Evolutionary conservation across 2,888 invertebrate species (phyloP).

Genomic region (Brenthis ino): DNA sequence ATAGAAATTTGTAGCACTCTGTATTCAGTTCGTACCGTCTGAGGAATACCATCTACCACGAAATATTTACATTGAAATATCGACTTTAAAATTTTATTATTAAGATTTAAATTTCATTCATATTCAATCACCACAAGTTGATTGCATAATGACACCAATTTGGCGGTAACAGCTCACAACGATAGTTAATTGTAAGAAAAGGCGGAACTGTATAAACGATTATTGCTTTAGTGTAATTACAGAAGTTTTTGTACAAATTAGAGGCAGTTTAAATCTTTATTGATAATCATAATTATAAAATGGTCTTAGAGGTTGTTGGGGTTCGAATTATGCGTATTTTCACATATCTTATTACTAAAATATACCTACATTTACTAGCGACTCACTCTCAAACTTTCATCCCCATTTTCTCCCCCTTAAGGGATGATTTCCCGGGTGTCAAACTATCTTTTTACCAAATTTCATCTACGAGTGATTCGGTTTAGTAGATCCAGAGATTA

Average conservation of each 20-base stretch:
- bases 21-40: constrained; percentile 29
- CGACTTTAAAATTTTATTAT: background rate
- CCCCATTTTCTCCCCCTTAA: too few relatives aligned
- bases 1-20: constrained; percentile 33
- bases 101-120: constrained; percentile 17
- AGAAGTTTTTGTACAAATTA: constrained; percentile 31
- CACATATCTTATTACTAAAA: too few relatives aligned
- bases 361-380: too few relatives aligned
- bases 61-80: constrained; percentile 11
- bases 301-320: background rate
- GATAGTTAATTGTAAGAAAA: constrained; percentile 37
- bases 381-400: too few relatives aligned
- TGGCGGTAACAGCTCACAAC: constrained; percentile 28
- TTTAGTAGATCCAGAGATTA: too few relatives aligned
- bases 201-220: constrained; percentile 38
- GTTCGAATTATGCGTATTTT: too few relatives aligned
- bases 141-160: constrained; percentile 40
- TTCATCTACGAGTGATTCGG: too few relatives aligned
- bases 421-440: too few relatives aligned
- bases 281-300: constrained; percentile 9
- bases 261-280: constrained; percentile 22
- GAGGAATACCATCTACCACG: constrained; percentile 18
- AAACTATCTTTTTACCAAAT: too few relatives aligned
- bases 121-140: background rate
- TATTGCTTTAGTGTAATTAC: constrained; percentile 30